Evolutionary conservation across 64 coral and sea anemone species (phyloP).

Genomic region (Dendrophyllia cribrosa): DNA sequence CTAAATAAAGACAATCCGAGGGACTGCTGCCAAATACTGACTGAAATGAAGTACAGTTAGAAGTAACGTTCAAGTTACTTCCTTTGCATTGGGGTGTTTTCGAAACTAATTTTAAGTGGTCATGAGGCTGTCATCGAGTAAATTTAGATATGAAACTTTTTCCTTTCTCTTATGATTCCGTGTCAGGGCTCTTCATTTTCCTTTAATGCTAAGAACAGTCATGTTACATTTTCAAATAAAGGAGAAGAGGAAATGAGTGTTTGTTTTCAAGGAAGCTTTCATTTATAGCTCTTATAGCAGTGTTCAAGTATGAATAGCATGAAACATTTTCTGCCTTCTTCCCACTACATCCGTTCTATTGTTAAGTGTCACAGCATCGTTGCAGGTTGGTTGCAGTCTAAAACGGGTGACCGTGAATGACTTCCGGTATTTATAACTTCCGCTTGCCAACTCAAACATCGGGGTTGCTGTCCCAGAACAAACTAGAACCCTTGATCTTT

Average conservation of each 20-base stretch:
- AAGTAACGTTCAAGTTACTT: neutral
- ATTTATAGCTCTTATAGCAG: neutral
- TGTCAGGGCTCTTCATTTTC: too few species aligned
- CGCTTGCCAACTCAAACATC: neutral
- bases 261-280: neutral
- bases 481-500: neutral
- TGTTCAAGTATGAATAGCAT: neutral
- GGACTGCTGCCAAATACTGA: neutral
- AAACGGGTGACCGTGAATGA: neutral
- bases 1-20: neutral
- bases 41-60: neutral
- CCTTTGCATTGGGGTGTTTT: neutral
- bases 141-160: neutral
- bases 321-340: neutral
- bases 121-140: neutral
- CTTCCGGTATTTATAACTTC: conserved; percentile 28
- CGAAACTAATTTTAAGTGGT: neutral
- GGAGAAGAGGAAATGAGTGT: neutral
- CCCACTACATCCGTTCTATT: neutral
- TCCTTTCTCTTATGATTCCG: neutral
- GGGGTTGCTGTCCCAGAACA: neutral
- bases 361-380: neutral
- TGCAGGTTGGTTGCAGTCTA: neutral
- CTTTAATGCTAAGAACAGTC: neutral
- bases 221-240: neutral